Conservation (phyloP, 2,888 invertebrate species). For the Uloborus plumipes region DNA sequence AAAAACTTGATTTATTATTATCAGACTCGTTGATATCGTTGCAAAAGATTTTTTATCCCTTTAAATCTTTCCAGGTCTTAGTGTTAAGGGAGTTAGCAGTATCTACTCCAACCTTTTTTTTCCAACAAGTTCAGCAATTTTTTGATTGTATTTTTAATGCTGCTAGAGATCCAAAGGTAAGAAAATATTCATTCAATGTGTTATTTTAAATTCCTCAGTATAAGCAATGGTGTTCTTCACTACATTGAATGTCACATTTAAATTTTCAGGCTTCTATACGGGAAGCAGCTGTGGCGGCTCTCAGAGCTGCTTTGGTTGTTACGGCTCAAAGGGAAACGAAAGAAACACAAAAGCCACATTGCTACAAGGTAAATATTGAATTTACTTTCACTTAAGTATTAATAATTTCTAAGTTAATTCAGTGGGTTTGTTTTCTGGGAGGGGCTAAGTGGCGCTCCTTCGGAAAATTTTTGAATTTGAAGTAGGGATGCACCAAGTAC, state of each 20-base stretch:
- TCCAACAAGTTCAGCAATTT: slow-evolving; percentile 91
- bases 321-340: slow-evolving; percentile 96
- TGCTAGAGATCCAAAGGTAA: slow-evolving; percentile 86
- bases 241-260: background rate
- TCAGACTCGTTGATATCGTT: background rate
- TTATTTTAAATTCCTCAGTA: background rate
- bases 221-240: background rate
- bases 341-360: slow-evolving; percentile 88
- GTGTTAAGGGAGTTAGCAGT: slow-evolving; percentile 93
- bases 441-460: too few species aligned
- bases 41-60: background rate
- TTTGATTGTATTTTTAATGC: slow-evolving; percentile 94
- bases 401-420: too few species aligned
- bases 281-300: slow-evolving; percentile 92
- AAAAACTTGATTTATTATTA: background rate
- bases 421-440: too few species aligned
- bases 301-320: slow-evolving; percentile 94
- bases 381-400: background rate
- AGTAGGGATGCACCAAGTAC: too few species aligned
- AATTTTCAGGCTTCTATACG: slow-evolving; percentile 80
- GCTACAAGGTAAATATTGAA: slow-evolving; percentile 75
- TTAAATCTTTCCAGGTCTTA: slow-evolving; percentile 75
- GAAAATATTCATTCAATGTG: background rate
- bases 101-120: slow-evolving; percentile 97
- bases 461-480: too few species aligned